Evolutionary conservation across 1,140 invertebrate species (phyloP).

Genomic region (Tenebrio molitor): DNA sequence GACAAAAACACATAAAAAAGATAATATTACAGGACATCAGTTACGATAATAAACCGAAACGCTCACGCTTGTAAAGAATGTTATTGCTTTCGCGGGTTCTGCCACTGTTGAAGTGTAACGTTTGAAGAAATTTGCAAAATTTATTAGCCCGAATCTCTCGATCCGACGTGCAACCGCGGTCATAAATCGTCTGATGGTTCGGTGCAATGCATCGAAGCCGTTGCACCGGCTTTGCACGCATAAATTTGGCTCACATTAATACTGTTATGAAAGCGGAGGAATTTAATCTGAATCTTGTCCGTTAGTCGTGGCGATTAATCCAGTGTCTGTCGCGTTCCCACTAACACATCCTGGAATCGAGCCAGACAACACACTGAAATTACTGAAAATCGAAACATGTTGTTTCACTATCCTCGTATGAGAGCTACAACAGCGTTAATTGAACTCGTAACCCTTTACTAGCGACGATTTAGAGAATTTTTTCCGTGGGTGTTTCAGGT

Average conservation of each 20-base stretch:
- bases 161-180: neutral
- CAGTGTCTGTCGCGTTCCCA: conserved; percentile 22
- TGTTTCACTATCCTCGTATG: neutral
- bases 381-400: conserved; percentile 32
- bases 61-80: too few relatives aligned
- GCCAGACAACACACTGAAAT: conserved; percentile 20
- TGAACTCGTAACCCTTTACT: neutral
- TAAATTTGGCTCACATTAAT: conserved; percentile 42
- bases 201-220: neutral
- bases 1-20: too few relatives aligned
- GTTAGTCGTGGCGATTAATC: conserved; percentile 34
- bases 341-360: conserved; percentile 22
- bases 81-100: too few relatives aligned
- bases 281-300: conserved; percentile 45
- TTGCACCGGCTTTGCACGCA: conserved; percentile 8
- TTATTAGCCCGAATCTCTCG: too few relatives aligned
- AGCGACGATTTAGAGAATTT: too few relatives aligned
- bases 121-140: too few relatives aligned
- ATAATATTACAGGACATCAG: too few relatives aligned
- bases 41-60: too few relatives aligned
- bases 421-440: conserved; percentile 9
- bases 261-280: conserved; percentile 40
- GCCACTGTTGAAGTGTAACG: too few relatives aligned
- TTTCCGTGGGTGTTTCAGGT: too few relatives aligned
- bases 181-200: neutral